Base-by-base conservation (phyloP, 2,888 invertebrate species). In the Rhimphoctona megacephalus region DNA sequence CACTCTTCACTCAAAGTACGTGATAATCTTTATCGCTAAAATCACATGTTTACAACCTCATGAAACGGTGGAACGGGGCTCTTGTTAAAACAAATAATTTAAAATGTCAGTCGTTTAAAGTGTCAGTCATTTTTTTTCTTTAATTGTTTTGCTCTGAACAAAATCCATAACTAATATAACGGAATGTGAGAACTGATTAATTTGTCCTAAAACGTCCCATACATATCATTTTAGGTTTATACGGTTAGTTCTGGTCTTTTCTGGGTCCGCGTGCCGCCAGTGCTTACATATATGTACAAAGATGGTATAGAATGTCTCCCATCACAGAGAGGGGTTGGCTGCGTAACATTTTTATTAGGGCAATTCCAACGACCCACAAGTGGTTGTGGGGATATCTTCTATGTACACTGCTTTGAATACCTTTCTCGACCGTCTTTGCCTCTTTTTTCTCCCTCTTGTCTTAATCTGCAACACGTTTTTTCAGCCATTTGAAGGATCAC, bases 271-370 rank as follows among this genome's bases (percentile, higher is more conserved):
- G 70, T 76, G 83, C 80, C 83, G 66, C 64, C 66, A 54, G 66
- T 69, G 39, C 30, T 57, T 70, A 69, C 54, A 67, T 72, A 69
- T 64, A 76, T 46, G 49, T 30, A 33, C 22, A 70, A 70, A 39
- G n/a, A 30, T 81, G 61, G 61, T 78, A 70, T 57, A 74, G 22
- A 25, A 36, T 30, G 25, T 52, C 67, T 49, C 66, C 66, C 66
- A 81, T 81, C 73, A 81, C 57, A 61, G 30, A 85, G 83, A 86
- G 88, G 86, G 90, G 39, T n/a, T n/a, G 39, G 89, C 90, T 89
- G 90, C 88, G 89, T 90, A 92, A 93, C 92, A 90, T 93, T 94
- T 94, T 94, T 93, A 93, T 93, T 93, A 93, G 91, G 91, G 93
- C 92, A 92, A 93, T 94, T 93, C 91, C 89, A 87, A 88, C 89